A percentile compares a stretch with the other conserved stretches of the same genome.
These are phyloP conservation scores for Sminthurides bifidus DNA, from an alignment of 1,140 invertebrate genomes.

Conservation along the genomic window DNA sequence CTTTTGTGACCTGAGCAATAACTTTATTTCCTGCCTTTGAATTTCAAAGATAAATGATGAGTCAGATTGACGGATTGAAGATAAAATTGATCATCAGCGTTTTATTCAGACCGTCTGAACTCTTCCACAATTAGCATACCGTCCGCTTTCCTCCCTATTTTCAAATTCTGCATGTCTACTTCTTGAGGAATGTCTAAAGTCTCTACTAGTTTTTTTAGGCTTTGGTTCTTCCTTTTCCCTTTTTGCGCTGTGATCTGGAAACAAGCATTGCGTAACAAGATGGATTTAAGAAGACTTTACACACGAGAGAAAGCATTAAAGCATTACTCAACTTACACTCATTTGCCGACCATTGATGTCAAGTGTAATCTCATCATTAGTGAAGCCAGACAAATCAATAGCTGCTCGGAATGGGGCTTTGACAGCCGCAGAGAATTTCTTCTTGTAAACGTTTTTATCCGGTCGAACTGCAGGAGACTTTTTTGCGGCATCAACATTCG, in stretches of 20 bases:
- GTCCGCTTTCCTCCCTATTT: slow-evolving; percentile 12
- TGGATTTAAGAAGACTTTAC: not conserved
- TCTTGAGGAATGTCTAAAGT: slow-evolving; percentile 15
- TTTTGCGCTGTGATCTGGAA: slow-evolving; percentile 15
- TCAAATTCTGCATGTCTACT: slow-evolving; percentile 13
- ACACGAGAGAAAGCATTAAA: not conserved
- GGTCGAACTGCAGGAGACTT: not conserved
- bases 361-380: slow-evolving; percentile 16
- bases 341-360: slow-evolving; percentile 8
- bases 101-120: slow-evolving; percentile 13
- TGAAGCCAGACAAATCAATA: slow-evolving; percentile 12
- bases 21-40: not conserved
- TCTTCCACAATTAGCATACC: slow-evolving; percentile 18
- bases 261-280: not conserved
- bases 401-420: slow-evolving; percentile 4
- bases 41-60: not conserved
- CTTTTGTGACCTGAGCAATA: not conserved
- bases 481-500: not conserved
- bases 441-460: not conserved
- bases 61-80: not conserved
- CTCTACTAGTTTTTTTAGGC: slow-evolving; percentile 17
- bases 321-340: slow-evolving; percentile 8
- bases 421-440: not conserved
- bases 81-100: not conserved
- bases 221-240: not conserved